These are phyloP conservation scores for Zaprionus bogoriensis DNA, from an alignment of 2,888 invertebrate genomes.

Conservation along the genomic window DNA sequence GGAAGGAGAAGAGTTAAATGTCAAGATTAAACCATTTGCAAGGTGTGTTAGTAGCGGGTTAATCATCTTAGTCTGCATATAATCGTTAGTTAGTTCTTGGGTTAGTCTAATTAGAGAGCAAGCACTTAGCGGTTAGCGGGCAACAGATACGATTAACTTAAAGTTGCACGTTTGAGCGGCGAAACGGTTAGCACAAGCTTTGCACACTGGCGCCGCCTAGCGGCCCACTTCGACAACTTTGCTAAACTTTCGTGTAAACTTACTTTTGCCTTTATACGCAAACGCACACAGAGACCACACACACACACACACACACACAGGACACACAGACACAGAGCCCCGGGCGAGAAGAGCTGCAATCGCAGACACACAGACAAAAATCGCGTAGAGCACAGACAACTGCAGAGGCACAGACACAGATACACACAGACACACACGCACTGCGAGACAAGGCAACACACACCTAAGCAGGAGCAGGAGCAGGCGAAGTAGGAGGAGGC, in stretches of 20 bases:
- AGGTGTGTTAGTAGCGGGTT: conserved; percentile 56
- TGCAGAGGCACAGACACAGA: neutral
- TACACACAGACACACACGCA: conserved; percentile 2
- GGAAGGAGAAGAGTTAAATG: conserved; percentile 59
- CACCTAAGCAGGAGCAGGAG: conserved; percentile 18
- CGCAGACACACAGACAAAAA: conserved; percentile 31
- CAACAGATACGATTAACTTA: neutral
- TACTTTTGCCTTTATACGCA: conserved; percentile 30
- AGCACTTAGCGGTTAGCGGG: conserved; percentile 16
- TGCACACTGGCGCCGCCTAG: conserved; percentile 53
- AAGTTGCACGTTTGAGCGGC: too few species aligned
- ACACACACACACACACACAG: conserved; percentile 20
- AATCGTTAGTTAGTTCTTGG: neutral
- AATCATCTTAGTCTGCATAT: neutral
- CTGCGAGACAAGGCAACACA: conserved; percentile 2
- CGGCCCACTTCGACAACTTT: conserved; percentile 32
- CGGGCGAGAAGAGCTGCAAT: conserved; percentile 23
- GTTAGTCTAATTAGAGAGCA: conserved; percentile 1
- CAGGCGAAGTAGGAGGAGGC: conserved; percentile 6
- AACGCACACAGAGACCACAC: conserved; percentile 26
- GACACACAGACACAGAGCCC: neutral
- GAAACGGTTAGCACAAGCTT: too few species aligned
- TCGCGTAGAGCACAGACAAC: conserved; percentile 1
- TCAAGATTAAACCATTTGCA: conserved; percentile 78
- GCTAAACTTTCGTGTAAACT: conserved; percentile 51